Evolutionary conservation across 2,797 vertebrate genomes (phyloP).

Genomic region (Sebastes kiyomatsui): DNA sequence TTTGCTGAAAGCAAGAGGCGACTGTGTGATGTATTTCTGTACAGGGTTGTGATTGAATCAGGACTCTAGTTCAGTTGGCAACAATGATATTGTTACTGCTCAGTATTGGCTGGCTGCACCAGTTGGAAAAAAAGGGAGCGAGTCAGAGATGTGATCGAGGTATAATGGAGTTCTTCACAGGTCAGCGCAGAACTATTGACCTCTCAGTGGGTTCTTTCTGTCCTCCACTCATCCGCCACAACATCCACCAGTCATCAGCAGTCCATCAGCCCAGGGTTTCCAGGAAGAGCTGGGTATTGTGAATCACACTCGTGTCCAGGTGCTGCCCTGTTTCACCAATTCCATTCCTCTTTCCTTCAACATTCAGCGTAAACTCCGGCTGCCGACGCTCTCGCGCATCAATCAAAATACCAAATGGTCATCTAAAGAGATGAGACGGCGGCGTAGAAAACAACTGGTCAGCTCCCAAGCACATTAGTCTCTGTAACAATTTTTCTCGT

Average conservation of each 20-base stretch:
- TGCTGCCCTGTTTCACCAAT: slow-evolving; percentile 26
- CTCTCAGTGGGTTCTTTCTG: slow-evolving; percentile 68
- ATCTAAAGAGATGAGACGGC: slow-evolving; percentile 45
- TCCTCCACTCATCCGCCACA: slow-evolving; percentile 68
- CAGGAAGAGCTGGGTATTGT: slow-evolving; percentile 34
- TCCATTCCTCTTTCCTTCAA: slow-evolving; percentile 37
- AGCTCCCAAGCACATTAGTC: slow-evolving; percentile 66
- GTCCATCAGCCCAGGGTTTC: slow-evolving; percentile 61
- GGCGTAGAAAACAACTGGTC: slow-evolving; percentile 46
- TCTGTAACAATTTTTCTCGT: slow-evolving; percentile 68
- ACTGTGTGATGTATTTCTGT: slow-evolving; percentile 56
- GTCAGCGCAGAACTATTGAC: slow-evolving; percentile 79
- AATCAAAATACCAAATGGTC: slow-evolving; percentile 62
- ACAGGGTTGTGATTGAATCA: slow-evolving; percentile 67
- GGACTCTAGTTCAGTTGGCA: slow-evolving; percentile 50
- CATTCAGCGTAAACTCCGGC: slow-evolving; percentile 13
- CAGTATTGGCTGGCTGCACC: slow-evolving; percentile 49
- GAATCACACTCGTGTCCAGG: slow-evolving; percentile 38
- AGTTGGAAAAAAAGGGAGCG: slow-evolving; percentile 40
- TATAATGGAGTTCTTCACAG: slow-evolving; percentile 81
- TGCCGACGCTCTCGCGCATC: slow-evolving; percentile 42
- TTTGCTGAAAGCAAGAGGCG: slow-evolving; percentile 40
- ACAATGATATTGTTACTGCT: slow-evolving; percentile 65
- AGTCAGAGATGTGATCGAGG: slow-evolving; percentile 74
- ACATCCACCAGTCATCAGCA: slow-evolving; percentile 66